Evolutionary conservation across 2,888 invertebrate genomes (phyloP), one percentile per base, ranked within the genome.

Genomic region (Tenthredo distinguenda): DNA sequence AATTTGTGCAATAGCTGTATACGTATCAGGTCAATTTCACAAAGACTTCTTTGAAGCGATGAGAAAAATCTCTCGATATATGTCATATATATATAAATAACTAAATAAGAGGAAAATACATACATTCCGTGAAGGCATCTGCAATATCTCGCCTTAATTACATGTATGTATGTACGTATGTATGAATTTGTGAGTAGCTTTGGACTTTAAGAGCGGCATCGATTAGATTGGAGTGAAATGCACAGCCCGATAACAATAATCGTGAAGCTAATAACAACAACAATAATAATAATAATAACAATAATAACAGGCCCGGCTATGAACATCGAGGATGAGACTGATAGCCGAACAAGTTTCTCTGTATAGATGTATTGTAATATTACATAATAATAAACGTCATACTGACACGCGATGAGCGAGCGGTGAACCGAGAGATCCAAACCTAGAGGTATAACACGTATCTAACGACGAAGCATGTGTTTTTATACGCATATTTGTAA

Each of bases 341-440:
- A 71, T 71, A 34, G 71, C 18, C 71, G 34, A 71, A n/a, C 55
- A 55, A 55, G 55, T 55, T 55, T 55, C 55, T 50, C 15, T 18
- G 31, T 31, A 18, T 50, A 1, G 6, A 50, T 50, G n/a, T 62
- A 79, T 68, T 34, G 34, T n/a, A 81, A 58, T 26, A 55, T 77
- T 77, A 55, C 77, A 62, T 62, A 81, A 81, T 62, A 81, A 62
- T 40, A 40, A 81, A 81, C 62, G 58, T 12, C 9, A 34, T 31
- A 37, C 12, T 31, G 34, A 62, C 21, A 81, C 81, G 62, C 81
- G 81, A 58, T 40, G 12, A n/a, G 43, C 21, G 10, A 76, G n/a
- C 50, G 74, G 34, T n/a, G 10, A 43, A 31, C 31, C 26, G 3
- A 43, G 15, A n/a, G 43, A 43, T n/a, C 21, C n/a, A 21, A 15